A percentile compares a stretch with the other conserved stretches of the same genome.
Conservation (phyloP, 2,113 vertebrate species). For the Oenanthe oenanthe region DNA sequence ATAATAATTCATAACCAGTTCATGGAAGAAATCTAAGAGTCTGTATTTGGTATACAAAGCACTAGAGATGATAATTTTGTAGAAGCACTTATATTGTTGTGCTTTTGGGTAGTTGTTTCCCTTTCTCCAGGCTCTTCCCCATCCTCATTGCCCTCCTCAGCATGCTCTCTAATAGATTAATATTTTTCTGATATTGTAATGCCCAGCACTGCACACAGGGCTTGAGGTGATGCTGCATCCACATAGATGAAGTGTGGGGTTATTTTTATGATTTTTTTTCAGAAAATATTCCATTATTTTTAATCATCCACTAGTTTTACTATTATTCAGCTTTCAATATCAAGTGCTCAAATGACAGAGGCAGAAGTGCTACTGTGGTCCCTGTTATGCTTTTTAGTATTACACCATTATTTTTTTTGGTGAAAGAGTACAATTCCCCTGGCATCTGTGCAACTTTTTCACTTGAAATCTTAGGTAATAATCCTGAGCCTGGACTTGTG, state of each 20-base stretch:
- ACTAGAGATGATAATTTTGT: background rate
- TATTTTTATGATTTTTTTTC: background rate
- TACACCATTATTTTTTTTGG: background rate
- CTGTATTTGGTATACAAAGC: background rate
- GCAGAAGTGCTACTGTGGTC: background rate
- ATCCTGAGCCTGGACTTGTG: background rate
- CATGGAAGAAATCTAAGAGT: background rate
- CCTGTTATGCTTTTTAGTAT: background rate
- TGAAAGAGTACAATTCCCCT: background rate
- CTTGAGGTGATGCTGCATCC: rapidly evolving
- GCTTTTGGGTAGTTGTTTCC: background rate
- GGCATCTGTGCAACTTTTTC: background rate
- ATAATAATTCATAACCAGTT: background rate
- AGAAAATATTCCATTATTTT: background rate
- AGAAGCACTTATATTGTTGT: background rate
- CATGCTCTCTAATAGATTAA: background rate
- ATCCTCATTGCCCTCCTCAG: background rate
- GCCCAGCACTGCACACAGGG: background rate
- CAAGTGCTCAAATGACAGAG: background rate
- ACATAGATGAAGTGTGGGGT: background rate
- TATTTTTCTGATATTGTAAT: background rate
- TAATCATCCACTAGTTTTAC: background rate
- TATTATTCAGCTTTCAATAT: background rate
- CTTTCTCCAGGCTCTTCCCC: background rate
- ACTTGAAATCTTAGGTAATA: background rate